These are phyloP conservation scores for Ageneiosus marmoratus DNA, from an alignment of 2,113 vertebrate genomes.

Conservation along the genomic window DNA sequence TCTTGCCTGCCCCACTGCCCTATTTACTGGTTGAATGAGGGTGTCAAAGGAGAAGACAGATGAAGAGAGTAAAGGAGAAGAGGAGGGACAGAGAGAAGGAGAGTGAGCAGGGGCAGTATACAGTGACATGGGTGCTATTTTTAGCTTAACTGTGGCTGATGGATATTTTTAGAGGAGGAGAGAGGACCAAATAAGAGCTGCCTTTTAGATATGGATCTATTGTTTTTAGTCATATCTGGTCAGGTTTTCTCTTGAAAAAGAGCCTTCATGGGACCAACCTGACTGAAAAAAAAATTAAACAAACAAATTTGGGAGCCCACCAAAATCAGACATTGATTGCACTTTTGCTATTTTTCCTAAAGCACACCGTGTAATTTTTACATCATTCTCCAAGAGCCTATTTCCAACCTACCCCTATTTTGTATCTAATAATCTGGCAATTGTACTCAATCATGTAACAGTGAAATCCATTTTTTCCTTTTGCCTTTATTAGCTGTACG, in stretches of 20 bases:
- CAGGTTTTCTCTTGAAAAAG: neutral
- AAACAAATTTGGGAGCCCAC: neutral
- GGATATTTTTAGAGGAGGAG: conserved; percentile 62
- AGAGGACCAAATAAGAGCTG: neutral
- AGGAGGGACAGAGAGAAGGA: conserved; percentile 60
- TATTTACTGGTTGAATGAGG: conserved; percentile 68
- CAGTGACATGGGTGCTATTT: conserved; percentile 68
- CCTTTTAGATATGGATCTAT: conserved; percentile 3
- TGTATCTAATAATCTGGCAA: neutral
- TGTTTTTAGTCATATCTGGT: neutral
- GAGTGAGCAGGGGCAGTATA: conserved; percentile 67
- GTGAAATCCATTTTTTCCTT: conserved; percentile 18
- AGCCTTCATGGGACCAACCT: neutral
- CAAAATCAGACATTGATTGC: neutral
- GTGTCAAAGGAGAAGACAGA: conserved; percentile 62
- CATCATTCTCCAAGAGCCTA: neutral
- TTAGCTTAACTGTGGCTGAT: conserved; percentile 73
- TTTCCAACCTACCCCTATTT: neutral
- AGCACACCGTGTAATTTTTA: neutral
- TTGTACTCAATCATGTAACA: neutral
- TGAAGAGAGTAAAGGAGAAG: conserved; percentile 37
- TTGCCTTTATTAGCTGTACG: conserved; percentile 72
- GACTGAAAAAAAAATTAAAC: neutral
- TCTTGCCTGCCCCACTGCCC: conserved; percentile 75
- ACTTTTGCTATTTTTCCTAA: neutral